phyloP scores from a whole-genome alignment of 2,113 vertebrate species.

The Chrysemys picta region DNA sequence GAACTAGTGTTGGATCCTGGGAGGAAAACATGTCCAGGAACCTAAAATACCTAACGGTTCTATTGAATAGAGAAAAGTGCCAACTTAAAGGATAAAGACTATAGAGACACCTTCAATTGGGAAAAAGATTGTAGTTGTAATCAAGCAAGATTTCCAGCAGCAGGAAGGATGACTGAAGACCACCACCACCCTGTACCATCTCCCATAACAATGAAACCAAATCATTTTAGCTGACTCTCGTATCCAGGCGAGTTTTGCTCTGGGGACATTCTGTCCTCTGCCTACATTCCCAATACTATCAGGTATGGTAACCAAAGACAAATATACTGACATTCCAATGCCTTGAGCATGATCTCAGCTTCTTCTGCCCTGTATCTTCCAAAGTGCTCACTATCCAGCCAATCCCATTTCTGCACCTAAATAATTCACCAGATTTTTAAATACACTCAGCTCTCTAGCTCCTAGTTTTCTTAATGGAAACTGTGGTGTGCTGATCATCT shows the following conservation, averaged over 20 bases:
- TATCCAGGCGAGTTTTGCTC: neutral
- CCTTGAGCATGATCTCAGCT: too few relatives aligned
- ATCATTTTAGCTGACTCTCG: neutral
- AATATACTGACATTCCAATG: too few relatives aligned
- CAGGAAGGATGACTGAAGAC: neutral
- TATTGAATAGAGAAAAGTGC: neutral
- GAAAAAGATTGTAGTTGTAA: rapidly evolving
- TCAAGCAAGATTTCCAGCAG: neutral
- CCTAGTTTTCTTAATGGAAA: neutral
- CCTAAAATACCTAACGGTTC: neutral
- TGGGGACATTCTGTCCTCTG: neutral
- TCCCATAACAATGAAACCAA: neutral
- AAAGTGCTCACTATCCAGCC: neutral
- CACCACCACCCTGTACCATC: neutral
- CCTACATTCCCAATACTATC: too few relatives aligned
- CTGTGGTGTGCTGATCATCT: neutral
- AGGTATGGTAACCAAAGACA: too few relatives aligned
- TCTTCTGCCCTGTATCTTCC: neutral
- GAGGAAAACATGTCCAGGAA: neutral
- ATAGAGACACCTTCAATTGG: neutral
- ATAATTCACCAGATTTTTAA: neutral
- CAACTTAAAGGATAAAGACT: neutral
- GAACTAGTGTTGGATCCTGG: neutral
- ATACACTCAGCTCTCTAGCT: neutral
- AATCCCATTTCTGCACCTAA: neutral